These are phyloP conservation scores for Myotis vivesi DNA, from an alignment of 2,797 vertebrate genomes.

Conservation along the genomic window DNA sequence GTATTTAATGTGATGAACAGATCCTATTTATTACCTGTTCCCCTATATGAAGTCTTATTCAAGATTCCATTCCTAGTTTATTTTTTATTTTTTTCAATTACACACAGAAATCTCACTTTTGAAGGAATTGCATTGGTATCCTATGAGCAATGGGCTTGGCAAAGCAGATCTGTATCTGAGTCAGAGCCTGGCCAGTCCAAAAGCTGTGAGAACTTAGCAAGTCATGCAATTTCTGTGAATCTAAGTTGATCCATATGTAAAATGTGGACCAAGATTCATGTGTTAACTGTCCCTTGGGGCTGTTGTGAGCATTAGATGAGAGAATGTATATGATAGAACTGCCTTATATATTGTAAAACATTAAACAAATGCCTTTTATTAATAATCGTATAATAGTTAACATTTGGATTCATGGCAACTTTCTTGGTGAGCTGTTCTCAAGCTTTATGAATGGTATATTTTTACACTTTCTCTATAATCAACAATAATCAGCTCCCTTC, in stretches of 20 bases:
- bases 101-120: neutral
- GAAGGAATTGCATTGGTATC: neutral
- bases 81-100: neutral
- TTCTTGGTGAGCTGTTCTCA: neutral
- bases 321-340: neutral
- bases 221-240: neutral
- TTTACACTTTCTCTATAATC: neutral
- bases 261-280: neutral
- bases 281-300: neutral
- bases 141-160: neutral
- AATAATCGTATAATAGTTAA: neutral
- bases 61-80: neutral
- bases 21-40: neutral
- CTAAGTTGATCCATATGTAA: neutral
- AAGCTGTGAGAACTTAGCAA: neutral
- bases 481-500: neutral
- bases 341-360: neutral
- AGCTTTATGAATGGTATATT: neutral
- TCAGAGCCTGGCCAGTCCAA: neutral
- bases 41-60: neutral
- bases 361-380: neutral
- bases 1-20: neutral
- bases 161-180: conserved; percentile 17
- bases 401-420: neutral
- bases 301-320: neutral